phyloP scores from a whole-genome alignment of 1,140 invertebrate genomes.

The Drosophila punjabiensis region DNA sequence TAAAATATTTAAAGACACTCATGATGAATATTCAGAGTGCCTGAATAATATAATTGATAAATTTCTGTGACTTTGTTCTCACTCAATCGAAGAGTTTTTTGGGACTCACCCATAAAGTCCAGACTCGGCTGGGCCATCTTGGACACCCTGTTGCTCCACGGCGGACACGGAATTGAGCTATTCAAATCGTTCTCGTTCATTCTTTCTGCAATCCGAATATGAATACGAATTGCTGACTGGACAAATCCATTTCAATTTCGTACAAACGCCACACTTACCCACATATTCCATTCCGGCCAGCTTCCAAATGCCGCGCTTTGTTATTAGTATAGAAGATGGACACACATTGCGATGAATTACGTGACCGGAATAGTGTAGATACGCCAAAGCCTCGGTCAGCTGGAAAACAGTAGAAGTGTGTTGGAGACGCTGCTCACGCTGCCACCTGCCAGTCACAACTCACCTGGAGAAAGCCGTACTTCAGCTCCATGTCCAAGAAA shows the following conservation, averaged over 20 bases:
- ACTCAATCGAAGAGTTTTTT: too few relatives aligned
- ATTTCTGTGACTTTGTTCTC: too few relatives aligned
- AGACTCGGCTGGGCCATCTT: constrained; percentile 97
- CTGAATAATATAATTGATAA: too few relatives aligned
- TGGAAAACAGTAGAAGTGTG: constrained; percentile 85
- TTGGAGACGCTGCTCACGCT: constrained; percentile 3
- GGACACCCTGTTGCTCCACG: constrained; percentile 95
- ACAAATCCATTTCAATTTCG: constrained; percentile 69
- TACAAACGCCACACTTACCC: constrained; percentile 87
- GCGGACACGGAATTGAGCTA: constrained; percentile 90
- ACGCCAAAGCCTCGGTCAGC: constrained; percentile 97
- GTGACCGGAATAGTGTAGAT: constrained; percentile 94
- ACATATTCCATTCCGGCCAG: constrained; percentile 97
- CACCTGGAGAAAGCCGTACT: constrained; percentile 95
- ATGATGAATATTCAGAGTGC: too few relatives aligned
- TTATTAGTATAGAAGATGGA: constrained; percentile 96
- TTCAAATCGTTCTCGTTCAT: constrained; percentile 89
- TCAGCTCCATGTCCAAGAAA: constrained; percentile 96
- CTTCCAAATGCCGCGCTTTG: constrained; percentile 98
- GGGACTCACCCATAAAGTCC: constrained; percentile 92
- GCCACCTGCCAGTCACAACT: constrained; percentile 86
- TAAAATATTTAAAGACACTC: background rate
- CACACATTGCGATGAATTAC: constrained; percentile 97
- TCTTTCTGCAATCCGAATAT: constrained; percentile 87
- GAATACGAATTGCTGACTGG: constrained; percentile 61